A percentile compares a stretch with the other conserved stretches of the same genome.
Evolutionary conservation across 1,140 invertebrate genomes (phyloP).

Genomic region (Scaptomyza montana): DNA sequence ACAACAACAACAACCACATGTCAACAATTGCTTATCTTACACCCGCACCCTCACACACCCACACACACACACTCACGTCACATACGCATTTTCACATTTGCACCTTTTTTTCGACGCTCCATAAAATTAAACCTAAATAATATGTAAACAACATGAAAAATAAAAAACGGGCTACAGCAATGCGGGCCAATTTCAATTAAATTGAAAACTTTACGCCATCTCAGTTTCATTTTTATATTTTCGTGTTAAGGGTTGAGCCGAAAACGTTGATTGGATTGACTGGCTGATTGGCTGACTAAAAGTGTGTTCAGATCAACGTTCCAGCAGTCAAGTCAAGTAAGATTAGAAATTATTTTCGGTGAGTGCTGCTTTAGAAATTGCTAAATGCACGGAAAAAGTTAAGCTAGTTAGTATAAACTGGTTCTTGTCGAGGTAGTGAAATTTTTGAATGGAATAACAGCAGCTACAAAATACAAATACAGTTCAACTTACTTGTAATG

Average conservation of each 20-base stretch:
- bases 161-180: conserved; percentile 50
- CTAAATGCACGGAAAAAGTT: not conserved
- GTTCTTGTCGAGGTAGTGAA: too few relatives aligned
- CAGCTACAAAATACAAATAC: too few relatives aligned
- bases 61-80: conserved; percentile 45
- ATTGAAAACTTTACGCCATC: conserved; percentile 52
- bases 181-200: conserved; percentile 75
- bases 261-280: conserved; percentile 19
- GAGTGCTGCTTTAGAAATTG: conserved; percentile 20
- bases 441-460: too few relatives aligned
- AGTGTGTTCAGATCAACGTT: not conserved
- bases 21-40: conserved; percentile 50
- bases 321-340: conserved; percentile 16
- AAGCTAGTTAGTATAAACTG: not conserved
- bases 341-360: conserved; percentile 28
- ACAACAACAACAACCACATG: not conserved
- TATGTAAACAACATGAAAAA: conserved; percentile 60
- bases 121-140: conserved; percentile 77
- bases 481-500: too few relatives aligned
- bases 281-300: not conserved
- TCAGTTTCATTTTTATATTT: not conserved
- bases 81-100: conserved; percentile 48
- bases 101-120: conserved; percentile 27
- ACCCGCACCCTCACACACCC: conserved; percentile 52
- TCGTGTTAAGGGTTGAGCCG: not conserved